Evolutionary conservation across 2,797 vertebrate species (phyloP), one percentile per base, ranked within the genome.

Genomic region (Cyclura pinguis): DNA sequence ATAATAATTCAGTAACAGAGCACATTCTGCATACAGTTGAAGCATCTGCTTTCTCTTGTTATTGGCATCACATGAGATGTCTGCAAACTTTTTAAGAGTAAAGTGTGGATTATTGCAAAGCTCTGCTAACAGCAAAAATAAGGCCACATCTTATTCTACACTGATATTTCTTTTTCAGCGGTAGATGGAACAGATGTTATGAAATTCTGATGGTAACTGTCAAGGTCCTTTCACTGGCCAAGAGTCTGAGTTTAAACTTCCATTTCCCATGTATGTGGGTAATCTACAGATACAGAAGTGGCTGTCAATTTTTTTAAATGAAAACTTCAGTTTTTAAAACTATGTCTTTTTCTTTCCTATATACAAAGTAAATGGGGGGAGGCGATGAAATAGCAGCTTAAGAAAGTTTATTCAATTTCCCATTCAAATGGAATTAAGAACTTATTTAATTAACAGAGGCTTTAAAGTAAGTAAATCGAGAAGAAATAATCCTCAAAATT

Each of bases 221-320:
- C 92, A 92, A 95, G 13, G 35, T 73, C 78, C 87, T 77, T 91
- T 93, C 89, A 91, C 85, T 94, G 95, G 92, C 91, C 91, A 94
- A 88, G 91, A 88, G 0, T 87, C 91, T 12, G 18, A 90, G 72
- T 52, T 92, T 87, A 73, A 88, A 91, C 82, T 93, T 81, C 92
- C 76, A 90, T 91, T 93, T 95, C 92, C 85, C 86, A 9, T 0
- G 0, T 3, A 27, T 42, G 32, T 64, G 88, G 93, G 89, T 47
- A 92, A 94, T 94, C 84, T 90, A 92, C 91, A 95, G 91, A 95
- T 91, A 85, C 91, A 57, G 9, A 94, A 92, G 85, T 74, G 89
- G 16, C 87, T 92, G 92, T 85, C 92, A 93, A 1, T 8, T 35
- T 80, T 47, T 47, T 22, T 22, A 22, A 80, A 78, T 29, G 14